Conservation (phyloP, 2,113 vertebrate genomes). For the Oryzias javanicus region DNA sequence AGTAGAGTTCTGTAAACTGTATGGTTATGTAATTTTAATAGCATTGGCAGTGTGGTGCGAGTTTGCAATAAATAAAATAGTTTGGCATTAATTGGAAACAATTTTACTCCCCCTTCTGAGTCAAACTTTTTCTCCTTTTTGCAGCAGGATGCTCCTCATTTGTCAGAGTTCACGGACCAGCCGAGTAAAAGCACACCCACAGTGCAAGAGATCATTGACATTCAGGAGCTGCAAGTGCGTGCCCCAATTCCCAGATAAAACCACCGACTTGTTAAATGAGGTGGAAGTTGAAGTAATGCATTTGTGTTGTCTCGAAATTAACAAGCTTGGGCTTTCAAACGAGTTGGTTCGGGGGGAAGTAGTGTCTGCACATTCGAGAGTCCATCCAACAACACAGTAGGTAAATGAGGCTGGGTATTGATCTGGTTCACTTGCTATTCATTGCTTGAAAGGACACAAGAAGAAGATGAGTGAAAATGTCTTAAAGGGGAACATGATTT, state of each 20-base stretch:
- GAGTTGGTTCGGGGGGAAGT: not conserved
- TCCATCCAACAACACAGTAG: conserved; percentile 43
- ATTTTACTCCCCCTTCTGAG: conserved; percentile 18
- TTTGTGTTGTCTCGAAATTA: conserved; percentile 24
- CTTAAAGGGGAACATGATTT: conserved; percentile 17
- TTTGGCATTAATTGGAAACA: not conserved
- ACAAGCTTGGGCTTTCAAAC: conserved; percentile 6
- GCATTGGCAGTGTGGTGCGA: not conserved
- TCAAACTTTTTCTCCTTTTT: not conserved
- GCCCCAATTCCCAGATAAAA: conserved; percentile 52
- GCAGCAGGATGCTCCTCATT: conserved; percentile 44
- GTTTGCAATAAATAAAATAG: not conserved
- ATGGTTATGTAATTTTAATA: too few relatives aligned
- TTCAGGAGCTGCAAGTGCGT: conserved; percentile 44
- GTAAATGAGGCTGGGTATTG: conserved; percentile 69
- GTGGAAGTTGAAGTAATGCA: conserved; percentile 38
- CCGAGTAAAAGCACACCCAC: conserved; percentile 31
- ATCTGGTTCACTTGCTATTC: conserved; percentile 37
- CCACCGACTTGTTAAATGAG: conserved; percentile 60
- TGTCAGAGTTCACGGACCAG: conserved; percentile 22
- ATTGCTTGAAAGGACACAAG: conserved; percentile 35
- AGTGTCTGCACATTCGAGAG: conserved; percentile 17
- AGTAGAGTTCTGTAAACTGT: not conserved
- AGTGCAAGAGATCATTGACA: conserved; percentile 48
- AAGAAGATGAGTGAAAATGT: conserved; percentile 9